These are phyloP conservation scores for Eurois occulta DNA, from an alignment of 2,888 invertebrate genomes.

Conservation along the genomic window DNA sequence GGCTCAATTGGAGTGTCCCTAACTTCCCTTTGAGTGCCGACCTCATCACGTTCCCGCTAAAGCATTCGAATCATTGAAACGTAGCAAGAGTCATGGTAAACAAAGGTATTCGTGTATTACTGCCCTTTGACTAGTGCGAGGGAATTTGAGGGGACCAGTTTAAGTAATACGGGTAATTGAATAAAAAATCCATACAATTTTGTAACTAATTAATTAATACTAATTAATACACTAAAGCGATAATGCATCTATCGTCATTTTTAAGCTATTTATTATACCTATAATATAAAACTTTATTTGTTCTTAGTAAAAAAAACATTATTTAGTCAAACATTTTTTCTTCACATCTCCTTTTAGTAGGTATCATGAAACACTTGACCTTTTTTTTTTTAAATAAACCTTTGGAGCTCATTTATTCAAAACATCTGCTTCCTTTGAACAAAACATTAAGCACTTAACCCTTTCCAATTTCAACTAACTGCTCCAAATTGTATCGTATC, in stretches of 20 bases:
- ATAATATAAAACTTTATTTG: background rate
- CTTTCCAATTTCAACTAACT: conserved; percentile 1
- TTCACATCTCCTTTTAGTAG: background rate
- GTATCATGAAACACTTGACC: background rate
- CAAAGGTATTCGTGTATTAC: conserved; percentile 16
- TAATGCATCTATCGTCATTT: background rate
- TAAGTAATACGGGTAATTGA: background rate
- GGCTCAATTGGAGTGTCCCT: conserved; percentile 28
- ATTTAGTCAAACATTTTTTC: background rate
- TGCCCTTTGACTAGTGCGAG: conserved; percentile 15
- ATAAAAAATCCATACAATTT: background rate
- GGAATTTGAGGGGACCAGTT: background rate
- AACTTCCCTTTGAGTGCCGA: conserved; percentile 42
- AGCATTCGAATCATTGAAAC: conserved; percentile 35
- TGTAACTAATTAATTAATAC: background rate
- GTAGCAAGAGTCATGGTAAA: conserved; percentile 27
- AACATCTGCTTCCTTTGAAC: background rate
- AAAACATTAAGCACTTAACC: background rate
- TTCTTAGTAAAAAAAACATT: background rate
- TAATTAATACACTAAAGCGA: background rate
- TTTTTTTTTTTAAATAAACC: background rate
- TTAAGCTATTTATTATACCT: background rate
- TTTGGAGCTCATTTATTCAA: background rate
- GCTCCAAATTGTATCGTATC: background rate
- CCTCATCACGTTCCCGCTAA: conserved; percentile 20